Evolutionary conservation across 2,113 vertebrate species (phyloP).

Genomic region (Stegostoma tigrinum): DNA sequence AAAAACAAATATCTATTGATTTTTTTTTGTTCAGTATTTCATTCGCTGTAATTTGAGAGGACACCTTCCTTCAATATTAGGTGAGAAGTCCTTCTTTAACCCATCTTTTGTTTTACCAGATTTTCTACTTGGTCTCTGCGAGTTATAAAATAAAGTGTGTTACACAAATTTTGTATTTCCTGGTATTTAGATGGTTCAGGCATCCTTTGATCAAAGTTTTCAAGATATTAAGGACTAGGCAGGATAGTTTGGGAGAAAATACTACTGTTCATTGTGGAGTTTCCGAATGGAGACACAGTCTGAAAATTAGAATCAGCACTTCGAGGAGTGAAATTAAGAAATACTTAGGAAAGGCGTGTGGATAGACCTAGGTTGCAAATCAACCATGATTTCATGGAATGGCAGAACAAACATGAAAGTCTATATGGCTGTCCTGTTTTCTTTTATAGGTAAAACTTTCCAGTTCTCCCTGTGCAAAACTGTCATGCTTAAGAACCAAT

Average conservation of each 20-base stretch:
- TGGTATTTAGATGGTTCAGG: no score
- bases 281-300: neutral
- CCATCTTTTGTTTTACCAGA: neutral
- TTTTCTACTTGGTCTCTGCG: neutral
- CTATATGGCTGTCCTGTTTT: neutral
- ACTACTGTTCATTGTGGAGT: neutral
- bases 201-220: no score
- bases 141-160: neutral
- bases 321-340: neutral
- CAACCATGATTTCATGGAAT: no score
- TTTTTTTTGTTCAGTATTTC: neutral
- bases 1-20: constrained; percentile 25
- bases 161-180: neutral
- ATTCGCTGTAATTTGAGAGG: neutral
- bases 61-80: neutral
- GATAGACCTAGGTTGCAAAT: no score
- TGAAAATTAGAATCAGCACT: neutral
- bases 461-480: neutral
- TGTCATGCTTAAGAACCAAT: neutral
- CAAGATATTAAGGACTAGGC: no score
- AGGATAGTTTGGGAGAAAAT: neutral
- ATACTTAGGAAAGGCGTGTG: no score
- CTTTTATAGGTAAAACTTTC: neutral
- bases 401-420: neutral
- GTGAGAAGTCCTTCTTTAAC: neutral